Evolutionary conservation across 2,797 vertebrate species (phyloP), one percentile per base, ranked within the genome.

Genomic region (Graptemys geographica): DNA sequence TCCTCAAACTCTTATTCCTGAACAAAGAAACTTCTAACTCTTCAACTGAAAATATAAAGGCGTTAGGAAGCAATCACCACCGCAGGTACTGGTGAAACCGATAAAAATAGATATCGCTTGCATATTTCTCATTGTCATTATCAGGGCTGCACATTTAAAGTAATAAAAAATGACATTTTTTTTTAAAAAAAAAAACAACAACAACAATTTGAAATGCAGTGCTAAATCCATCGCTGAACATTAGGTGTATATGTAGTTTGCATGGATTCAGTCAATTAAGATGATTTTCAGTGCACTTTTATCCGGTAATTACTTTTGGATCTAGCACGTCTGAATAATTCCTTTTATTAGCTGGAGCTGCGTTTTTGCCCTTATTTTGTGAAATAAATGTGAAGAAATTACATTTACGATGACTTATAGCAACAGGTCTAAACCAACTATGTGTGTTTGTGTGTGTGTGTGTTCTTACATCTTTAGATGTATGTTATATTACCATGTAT

Each of bases 11-110:
- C 96, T 97, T 93, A 86, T 94, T 93, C 95, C 92, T 95, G 97
- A 96, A 98, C 98, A 98, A 98, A 98, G 98, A 97, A 97, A 97
- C 96, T 96, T 97, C 94, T 97, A 97, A 96, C 96, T 97, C 97
- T 96, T 98, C 97, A 93, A 96, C 95, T 93, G 93, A 96, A 93
- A 91, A 94, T 94, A 72, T 41, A 91, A 95, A 97, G 53, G 89
- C 89, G 55, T 91, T 91, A 93, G 97, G 82, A 97, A 97, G 94
- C 86, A 96, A 95, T 96, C 95, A 94, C 81, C 97, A 92, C 91
- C 90, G 90, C 95, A 97, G 87, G 90, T 95, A 97, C 13, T 4
- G 94, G 28, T 49, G 23, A 79, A 10, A 2, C 53, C 19, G 83
- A 59, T 1, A 3, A 6, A 89, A 76, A 83, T 65, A 7, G 76